These are phyloP conservation scores for Drosophila acutilabella DNA, from an alignment of 2,888 invertebrate genomes.

Conservation along the genomic window DNA sequence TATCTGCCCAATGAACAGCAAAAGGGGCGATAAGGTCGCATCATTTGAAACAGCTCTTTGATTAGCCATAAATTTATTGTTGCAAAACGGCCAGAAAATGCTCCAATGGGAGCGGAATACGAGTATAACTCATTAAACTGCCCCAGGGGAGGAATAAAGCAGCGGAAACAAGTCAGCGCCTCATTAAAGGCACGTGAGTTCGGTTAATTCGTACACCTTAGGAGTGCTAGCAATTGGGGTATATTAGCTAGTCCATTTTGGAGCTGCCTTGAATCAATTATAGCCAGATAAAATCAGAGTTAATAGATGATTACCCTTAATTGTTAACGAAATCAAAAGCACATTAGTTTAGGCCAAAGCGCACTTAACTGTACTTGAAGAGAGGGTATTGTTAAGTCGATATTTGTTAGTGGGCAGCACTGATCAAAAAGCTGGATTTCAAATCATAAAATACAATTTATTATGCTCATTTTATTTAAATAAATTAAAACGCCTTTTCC, in stretches of 20 bases:
- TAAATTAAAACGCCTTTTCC: slow-evolving; percentile 19
- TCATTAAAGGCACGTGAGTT: slow-evolving; percentile 45
- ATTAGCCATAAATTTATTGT: slow-evolving; percentile 15
- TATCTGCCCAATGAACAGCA: slow-evolving; percentile 20
- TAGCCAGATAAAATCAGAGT: slow-evolving; percentile 1
- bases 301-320: neutral
- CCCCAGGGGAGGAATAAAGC: slow-evolving; percentile 34
- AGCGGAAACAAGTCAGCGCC: slow-evolving; percentile 37
- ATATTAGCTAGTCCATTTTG: slow-evolving; percentile 4
- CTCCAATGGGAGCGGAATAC: slow-evolving; percentile 24
- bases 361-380: neutral
- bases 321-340: slow-evolving; percentile 7
- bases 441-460: slow-evolving; percentile 27
- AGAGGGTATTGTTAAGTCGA: slow-evolving; percentile 17
- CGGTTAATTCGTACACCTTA: slow-evolving; percentile 24
- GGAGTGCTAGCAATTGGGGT: neutral
- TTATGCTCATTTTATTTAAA: slow-evolving; percentile 35
- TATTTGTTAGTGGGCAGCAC: neutral
- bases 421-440: slow-evolving; percentile 33
- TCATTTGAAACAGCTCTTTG: slow-evolving; percentile 4
- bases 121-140: slow-evolving; percentile 34
- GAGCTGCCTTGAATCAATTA: neutral
- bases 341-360: neutral
- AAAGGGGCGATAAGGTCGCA: slow-evolving; percentile 24
- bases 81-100: slow-evolving; percentile 13